phyloP scores from a whole-genome alignment of 1,140 invertebrate genomes.

The Ostrea edulis region DNA sequence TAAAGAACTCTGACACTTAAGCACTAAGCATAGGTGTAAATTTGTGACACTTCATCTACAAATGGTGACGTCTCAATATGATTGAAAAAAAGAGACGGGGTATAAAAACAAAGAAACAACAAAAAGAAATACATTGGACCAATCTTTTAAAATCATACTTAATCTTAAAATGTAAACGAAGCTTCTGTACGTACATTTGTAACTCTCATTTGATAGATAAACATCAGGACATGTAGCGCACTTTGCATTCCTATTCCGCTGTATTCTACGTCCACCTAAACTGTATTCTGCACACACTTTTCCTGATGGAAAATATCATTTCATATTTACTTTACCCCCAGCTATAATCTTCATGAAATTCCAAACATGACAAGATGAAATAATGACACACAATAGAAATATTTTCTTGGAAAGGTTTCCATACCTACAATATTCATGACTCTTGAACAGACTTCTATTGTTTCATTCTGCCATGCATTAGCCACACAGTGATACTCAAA shows the following conservation, averaged over 20 bases:
- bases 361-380: background rate
- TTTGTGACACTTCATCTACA: background rate
- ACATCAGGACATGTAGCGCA: background rate
- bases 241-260: background rate
- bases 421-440: background rate
- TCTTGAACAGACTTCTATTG: background rate
- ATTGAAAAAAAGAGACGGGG: no score
- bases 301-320: background rate
- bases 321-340: background rate
- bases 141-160: no score
- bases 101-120: background rate
- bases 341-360: no score
- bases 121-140: no score
- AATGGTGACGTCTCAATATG: no score
- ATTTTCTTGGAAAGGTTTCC: background rate
- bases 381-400: background rate
- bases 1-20: no score
- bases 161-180: no score
- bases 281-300: background rate
- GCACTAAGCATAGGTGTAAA: no score
- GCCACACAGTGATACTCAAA: background rate
- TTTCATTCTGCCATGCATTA: background rate
- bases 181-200: background rate
- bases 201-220: background rate
- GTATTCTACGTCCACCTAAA: background rate